A percentile compares a stretch with the other conserved stretches of the same genome.
Conservation (phyloP, 2,797 vertebrate species). For the Steatocranus sp. region DNA sequence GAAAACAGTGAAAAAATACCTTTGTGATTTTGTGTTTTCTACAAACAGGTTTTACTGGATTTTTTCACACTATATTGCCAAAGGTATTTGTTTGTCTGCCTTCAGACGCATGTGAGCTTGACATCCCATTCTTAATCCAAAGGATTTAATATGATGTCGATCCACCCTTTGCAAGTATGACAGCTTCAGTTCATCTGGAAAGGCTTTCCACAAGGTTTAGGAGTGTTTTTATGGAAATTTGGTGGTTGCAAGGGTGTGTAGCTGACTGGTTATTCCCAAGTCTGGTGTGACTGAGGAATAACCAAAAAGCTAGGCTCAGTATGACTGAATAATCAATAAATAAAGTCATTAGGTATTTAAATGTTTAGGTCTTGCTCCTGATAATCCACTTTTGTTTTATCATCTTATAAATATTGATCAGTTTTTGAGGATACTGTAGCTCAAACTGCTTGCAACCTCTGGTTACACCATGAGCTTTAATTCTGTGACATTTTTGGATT, state of each 20-base stretch:
- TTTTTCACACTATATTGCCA: background rate
- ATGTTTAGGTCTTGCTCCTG: background rate
- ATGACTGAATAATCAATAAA: background rate
- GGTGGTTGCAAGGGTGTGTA: background rate
- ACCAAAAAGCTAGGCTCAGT: background rate
- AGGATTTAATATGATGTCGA: background rate
- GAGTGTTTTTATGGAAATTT: background rate
- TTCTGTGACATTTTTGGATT: background rate
- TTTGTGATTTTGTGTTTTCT: background rate
- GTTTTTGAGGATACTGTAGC: background rate
- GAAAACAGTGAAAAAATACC: rapidly evolving
- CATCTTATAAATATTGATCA: background rate
- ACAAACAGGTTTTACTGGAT: background rate
- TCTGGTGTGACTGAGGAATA: background rate
- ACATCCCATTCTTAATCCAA: background rate
- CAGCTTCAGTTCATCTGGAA: background rate
- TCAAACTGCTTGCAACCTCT: background rate
- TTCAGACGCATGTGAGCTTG: background rate
- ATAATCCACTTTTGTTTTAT: background rate
- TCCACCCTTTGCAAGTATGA: background rate
- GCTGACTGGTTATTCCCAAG: background rate
- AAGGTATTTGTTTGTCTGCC: background rate
- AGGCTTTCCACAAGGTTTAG: background rate
- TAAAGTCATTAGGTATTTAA: background rate
- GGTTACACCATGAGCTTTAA: background rate